These are phyloP conservation scores for Rutilus rutilus DNA, from an alignment of 2,113 vertebrate species.

Conservation along the genomic window DNA sequence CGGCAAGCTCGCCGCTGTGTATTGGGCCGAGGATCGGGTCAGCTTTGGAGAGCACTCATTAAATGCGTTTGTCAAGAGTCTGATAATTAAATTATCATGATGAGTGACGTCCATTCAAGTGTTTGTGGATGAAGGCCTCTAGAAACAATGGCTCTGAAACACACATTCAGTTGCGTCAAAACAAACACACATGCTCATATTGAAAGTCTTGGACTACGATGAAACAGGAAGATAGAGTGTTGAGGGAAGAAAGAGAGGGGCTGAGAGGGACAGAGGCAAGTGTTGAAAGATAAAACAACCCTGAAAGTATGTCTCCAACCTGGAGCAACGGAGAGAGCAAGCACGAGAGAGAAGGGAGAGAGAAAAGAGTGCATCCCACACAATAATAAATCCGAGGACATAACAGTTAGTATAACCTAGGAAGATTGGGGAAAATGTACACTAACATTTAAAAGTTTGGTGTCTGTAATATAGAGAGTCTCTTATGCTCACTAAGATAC, in stretches of 20 bases:
- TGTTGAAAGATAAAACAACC: no score
- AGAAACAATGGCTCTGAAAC: neutral
- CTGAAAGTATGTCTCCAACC: no score
- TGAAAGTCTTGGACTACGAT: neutral
- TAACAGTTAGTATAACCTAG: neutral
- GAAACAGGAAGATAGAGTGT: neutral
- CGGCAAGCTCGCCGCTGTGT: constrained; percentile 21
- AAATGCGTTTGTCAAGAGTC: constrained; percentile 64
- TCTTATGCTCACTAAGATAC: no score
- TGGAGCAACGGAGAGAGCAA: neutral
- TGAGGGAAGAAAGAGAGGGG: neutral
- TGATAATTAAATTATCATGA: constrained; percentile 77
- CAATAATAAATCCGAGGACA: neutral
- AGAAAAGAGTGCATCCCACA: neutral
- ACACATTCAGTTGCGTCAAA: constrained; percentile 16
- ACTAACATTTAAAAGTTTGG: neutral
- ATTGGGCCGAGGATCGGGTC: constrained; percentile 68
- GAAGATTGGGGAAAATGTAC: neutral
- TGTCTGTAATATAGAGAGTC: neutral
- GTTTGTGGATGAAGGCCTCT: neutral
- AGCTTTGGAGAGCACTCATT: constrained; percentile 77
- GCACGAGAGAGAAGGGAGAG: neutral
- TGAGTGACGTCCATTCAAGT: neutral
- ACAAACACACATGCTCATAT: neutral
- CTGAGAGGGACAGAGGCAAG: neutral